A percentile compares a stretch with the other conserved stretches of the same genome.
phyloP scores from a whole-genome alignment of 2,888 invertebrate species.

The Lithodes maja region DNA sequence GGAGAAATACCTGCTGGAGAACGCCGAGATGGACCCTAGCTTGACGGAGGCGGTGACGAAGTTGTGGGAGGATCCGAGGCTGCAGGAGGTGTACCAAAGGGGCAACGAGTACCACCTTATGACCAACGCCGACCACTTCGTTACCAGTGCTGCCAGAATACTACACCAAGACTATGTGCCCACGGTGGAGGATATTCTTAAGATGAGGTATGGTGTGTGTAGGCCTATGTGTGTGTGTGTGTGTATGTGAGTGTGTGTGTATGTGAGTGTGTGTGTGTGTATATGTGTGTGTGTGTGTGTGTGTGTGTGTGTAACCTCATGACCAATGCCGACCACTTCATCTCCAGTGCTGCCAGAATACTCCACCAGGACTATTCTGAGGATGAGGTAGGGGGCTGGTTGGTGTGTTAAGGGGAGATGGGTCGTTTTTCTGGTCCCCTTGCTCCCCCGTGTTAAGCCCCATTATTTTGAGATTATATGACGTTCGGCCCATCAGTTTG shows the following conservation, averaged over 20 bases:
- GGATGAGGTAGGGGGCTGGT: constrained; percentile 33
- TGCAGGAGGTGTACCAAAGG: constrained; percentile 91
- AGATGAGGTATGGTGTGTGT: constrained; percentile 38
- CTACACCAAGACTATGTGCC: constrained; percentile 76
- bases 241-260: neutral
- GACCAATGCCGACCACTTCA: constrained; percentile 97
- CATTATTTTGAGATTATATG: too few species aligned
- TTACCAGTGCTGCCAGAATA: constrained; percentile 93
- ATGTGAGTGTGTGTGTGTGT: neutral
- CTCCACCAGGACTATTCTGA: constrained; percentile 76
- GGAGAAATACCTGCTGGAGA: constrained; percentile 10
- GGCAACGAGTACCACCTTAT: constrained; percentile 97
- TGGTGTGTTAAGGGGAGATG: neutral
- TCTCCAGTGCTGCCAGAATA: constrained; percentile 93
- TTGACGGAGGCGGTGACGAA: constrained; percentile 12
- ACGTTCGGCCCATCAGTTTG: too few species aligned
- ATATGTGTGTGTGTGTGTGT: neutral
- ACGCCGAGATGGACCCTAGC: constrained; percentile 20
- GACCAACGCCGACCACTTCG: constrained; percentile 97
- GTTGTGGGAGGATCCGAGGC: constrained; percentile 93
- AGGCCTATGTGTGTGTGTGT: neutral
- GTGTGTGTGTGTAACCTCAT: constrained; percentile 86
- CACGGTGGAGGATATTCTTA: constrained; percentile 52
- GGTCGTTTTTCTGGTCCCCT: too few species aligned
- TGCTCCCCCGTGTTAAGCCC: too few species aligned